Percentiles rank a stretch among this genome's conserved stretches.
Conservation (phyloP, 2,113 vertebrate species). For the Petaurus breviceps region DNA sequence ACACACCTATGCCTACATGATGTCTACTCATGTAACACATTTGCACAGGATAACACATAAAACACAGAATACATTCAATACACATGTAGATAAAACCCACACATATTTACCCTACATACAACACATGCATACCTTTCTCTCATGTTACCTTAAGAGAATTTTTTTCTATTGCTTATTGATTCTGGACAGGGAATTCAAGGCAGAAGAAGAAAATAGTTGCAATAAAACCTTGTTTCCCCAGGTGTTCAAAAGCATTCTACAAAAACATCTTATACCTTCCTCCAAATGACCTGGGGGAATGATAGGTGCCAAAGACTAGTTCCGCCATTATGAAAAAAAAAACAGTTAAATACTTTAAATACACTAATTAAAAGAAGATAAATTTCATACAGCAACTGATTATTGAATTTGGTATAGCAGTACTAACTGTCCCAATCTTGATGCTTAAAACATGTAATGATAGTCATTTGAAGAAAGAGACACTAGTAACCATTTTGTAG, state of each 20-base stretch:
- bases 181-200: neutral
- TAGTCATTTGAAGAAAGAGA: neutral
- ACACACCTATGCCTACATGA: neutral
- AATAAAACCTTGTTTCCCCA: neutral
- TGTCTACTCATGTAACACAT: neutral
- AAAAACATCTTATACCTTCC: neutral
- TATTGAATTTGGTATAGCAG: neutral
- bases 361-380: neutral
- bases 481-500: neutral
- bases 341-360: neutral
- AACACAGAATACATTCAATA: neutral
- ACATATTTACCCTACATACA: neutral
- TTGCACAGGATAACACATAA: neutral
- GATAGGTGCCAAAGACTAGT: neutral
- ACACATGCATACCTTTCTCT: neutral
- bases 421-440: neutral
- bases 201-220: neutral
- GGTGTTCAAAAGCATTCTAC: neutral
- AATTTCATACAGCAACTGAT: neutral
- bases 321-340: neutral
- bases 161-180: neutral
- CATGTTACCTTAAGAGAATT: neutral
- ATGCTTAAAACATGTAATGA: neutral
- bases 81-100: neutral
- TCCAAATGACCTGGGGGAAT: neutral